Conservation (phyloP, 2,888 invertebrate genomes). For the Pandemis corylana region DNA sequence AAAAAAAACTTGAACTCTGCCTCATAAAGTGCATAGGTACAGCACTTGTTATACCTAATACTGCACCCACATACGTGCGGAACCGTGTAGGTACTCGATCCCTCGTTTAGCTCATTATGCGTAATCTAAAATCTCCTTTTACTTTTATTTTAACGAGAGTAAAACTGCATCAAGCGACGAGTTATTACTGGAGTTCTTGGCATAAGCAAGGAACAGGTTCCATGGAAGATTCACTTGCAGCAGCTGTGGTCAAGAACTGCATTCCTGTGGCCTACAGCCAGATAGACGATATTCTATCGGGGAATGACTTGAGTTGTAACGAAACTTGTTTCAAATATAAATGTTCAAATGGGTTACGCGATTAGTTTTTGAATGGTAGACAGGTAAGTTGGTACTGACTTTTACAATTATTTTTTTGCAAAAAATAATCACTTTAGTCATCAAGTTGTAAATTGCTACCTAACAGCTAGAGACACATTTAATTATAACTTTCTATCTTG, state of each 20-base stretch:
- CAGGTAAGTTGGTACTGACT: background rate
- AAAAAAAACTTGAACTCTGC: background rate
- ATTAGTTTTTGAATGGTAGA: background rate
- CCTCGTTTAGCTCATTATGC: conserved; percentile 5
- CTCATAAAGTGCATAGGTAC: background rate
- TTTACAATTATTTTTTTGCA: background rate
- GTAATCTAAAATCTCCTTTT: conserved; percentile 44
- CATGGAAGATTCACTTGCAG: conserved; percentile 67
- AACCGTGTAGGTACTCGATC: background rate
- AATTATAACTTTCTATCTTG: too few relatives aligned
- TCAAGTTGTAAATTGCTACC: too few relatives aligned
- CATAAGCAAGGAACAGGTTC: conserved; percentile 67
- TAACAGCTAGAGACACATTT: too few relatives aligned
- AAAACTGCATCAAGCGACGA: conserved; percentile 53
- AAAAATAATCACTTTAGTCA: too few relatives aligned
- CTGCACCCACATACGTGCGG: background rate
- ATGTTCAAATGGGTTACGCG: background rate
- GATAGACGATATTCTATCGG: conserved; percentile 61
- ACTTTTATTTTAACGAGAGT: conserved; percentile 54
- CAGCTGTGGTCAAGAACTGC: conserved; percentile 50
- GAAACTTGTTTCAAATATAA: conserved; percentile 27
- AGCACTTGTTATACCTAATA: background rate
- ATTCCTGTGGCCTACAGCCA: conserved; percentile 44
- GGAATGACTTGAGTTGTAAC: conserved; percentile 60
- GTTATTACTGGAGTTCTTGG: conserved; percentile 53